phyloP scores from a whole-genome alignment of 2,113 vertebrate genomes.

The Rhagologus leucostigma region DNA sequence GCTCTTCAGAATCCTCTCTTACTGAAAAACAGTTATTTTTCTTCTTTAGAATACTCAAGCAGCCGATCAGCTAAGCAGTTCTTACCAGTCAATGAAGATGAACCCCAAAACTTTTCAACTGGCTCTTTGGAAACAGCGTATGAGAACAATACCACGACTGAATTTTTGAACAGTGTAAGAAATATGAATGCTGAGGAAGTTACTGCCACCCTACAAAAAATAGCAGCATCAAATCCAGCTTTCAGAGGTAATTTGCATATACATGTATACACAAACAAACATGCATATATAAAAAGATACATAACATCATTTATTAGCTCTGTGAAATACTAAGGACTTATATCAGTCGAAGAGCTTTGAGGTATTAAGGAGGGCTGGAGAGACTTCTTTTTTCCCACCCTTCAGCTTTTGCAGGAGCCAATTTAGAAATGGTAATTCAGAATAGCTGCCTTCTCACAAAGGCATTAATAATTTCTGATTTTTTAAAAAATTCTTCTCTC shows the following conservation, averaged over 20 bases:
- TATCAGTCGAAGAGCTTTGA: neutral
- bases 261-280: neutral
- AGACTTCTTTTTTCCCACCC: neutral
- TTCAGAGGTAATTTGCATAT: constrained; percentile 47
- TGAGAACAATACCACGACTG: neutral
- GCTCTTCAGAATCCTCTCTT: neutral
- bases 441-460: neutral
- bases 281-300: neutral
- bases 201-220: constrained; percentile 40
- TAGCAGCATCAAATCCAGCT: constrained; percentile 57
- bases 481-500: neutral
- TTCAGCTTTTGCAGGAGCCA: neutral
- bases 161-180: constrained; percentile 58
- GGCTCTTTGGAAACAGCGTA: neutral
- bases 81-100: neutral
- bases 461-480: neutral
- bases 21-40: neutral
- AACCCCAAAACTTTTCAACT: neutral
- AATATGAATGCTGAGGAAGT: constrained; percentile 58
- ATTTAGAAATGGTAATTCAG: neutral
- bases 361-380: neutral
- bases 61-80: neutral
- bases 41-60: neutral
- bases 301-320: neutral
- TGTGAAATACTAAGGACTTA: neutral